Percentiles rank a stretch among this genome's conserved stretches.
Conservation (phyloP, 2,113 vertebrate genomes). For the Manacus vitellinus region DNA sequence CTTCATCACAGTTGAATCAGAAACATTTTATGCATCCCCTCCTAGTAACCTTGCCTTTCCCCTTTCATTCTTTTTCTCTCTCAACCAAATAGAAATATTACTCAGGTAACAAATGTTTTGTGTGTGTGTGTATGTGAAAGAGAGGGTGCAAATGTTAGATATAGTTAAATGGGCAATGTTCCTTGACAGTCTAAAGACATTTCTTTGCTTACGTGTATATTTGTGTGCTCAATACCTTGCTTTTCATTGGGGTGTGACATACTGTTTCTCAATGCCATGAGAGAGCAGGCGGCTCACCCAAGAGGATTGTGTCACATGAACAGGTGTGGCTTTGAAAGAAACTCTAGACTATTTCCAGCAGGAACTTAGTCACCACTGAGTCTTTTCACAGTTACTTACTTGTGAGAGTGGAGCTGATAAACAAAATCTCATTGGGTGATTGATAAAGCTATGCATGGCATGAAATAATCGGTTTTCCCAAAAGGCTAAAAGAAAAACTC, state of each 20-base stretch:
- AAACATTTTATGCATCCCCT: background rate
- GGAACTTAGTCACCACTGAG: background rate
- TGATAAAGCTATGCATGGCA: background rate
- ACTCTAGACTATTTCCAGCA: background rate
- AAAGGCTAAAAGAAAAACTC: background rate
- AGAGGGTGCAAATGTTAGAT: background rate
- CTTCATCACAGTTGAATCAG: background rate
- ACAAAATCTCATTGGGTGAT: background rate
- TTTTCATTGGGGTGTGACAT: background rate
- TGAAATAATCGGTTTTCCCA: background rate
- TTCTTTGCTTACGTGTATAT: background rate
- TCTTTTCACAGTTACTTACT: background rate
- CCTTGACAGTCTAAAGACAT: background rate
- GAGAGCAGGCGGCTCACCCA: background rate
- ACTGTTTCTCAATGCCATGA: background rate
- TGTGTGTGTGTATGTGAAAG: background rate
- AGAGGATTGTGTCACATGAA: background rate
- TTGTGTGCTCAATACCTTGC: background rate
- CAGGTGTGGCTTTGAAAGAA: constrained; percentile 25
- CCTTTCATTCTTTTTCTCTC: background rate
- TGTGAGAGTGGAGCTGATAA: background rate
- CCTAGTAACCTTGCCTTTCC: background rate
- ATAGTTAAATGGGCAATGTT: background rate
- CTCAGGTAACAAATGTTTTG: background rate
- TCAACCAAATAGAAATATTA: background rate